Evolutionary conservation across 2,888 invertebrate species (phyloP).

Genomic region (Sinodicranocentrus sp.): DNA sequence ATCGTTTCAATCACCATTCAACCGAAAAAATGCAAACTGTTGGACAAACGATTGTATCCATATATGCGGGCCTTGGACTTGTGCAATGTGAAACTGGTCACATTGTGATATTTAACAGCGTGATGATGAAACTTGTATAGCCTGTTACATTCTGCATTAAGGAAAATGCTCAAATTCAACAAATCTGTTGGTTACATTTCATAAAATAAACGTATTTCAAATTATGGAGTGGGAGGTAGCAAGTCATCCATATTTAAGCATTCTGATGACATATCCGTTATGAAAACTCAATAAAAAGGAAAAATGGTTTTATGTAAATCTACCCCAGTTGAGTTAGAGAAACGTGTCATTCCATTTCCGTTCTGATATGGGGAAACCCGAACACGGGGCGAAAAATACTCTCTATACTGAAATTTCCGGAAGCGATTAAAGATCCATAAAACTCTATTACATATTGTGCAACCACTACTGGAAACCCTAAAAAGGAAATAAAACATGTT

Average conservation of each 20-base stretch:
- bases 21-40: conserved; percentile 25
- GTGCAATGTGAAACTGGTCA: no score
- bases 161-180: no score
- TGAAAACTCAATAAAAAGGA: conserved; percentile 44
- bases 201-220: no score
- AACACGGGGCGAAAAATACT: background rate
- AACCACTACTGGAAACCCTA: background rate
- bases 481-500: conserved; percentile 23
- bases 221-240: no score
- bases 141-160: no score
- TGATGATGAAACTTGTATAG: no score
- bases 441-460: conserved; percentile 1
- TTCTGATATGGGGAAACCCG: background rate
- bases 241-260: conserved; percentile 13
- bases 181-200: no score
- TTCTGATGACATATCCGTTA: conserved; percentile 20
- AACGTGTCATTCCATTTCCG: conserved; percentile 44
- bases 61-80: no score
- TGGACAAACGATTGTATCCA: conserved; percentile 12
- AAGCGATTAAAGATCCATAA: conserved; percentile 37
- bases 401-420: conserved; percentile 29
- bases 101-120: no score
- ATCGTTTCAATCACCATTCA: conserved; percentile 25
- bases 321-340: conserved; percentile 42
- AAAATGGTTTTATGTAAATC: conserved; percentile 57